Evolutionary conservation across 1,140 invertebrate genomes (phyloP).

Genomic region (Phymorhynchus buccinoides): DNA sequence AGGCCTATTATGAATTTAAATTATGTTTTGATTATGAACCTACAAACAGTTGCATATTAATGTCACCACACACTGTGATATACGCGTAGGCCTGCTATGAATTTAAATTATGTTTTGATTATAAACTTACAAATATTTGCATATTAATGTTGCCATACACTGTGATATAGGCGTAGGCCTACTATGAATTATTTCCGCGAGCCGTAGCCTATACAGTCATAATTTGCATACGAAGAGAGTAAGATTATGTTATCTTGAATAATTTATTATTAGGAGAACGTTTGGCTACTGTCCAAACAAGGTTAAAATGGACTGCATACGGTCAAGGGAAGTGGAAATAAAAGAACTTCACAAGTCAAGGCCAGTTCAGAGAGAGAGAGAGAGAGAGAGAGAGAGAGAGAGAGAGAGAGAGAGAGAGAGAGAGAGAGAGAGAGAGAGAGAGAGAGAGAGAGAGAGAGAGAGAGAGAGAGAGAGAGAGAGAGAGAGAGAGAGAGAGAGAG

Average conservation of each 20-base stretch:
- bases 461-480: background rate
- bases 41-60: too few relatives aligned
- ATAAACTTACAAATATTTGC: too few relatives aligned
- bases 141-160: too few relatives aligned
- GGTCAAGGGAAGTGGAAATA: background rate
- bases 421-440: background rate
- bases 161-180: background rate
- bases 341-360: too few relatives aligned
- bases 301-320: background rate
- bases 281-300: background rate
- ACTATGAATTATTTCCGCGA: background rate
- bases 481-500: background rate
- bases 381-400: background rate
- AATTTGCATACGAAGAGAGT: background rate
- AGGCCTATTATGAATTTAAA: too few relatives aligned
- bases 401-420: background rate
- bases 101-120: too few relatives aligned
- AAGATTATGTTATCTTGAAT: too few relatives aligned
- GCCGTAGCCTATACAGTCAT: too few relatives aligned
- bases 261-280: background rate
- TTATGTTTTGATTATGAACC: too few relatives aligned
- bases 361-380: background rate
- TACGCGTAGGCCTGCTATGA: too few relatives aligned
- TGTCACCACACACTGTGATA: too few relatives aligned
- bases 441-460: background rate